A percentile compares a stretch with the other conserved stretches of the same genome.
Conservation (phyloP, 2,888 invertebrate species). For the Pocota personata region DNA sequence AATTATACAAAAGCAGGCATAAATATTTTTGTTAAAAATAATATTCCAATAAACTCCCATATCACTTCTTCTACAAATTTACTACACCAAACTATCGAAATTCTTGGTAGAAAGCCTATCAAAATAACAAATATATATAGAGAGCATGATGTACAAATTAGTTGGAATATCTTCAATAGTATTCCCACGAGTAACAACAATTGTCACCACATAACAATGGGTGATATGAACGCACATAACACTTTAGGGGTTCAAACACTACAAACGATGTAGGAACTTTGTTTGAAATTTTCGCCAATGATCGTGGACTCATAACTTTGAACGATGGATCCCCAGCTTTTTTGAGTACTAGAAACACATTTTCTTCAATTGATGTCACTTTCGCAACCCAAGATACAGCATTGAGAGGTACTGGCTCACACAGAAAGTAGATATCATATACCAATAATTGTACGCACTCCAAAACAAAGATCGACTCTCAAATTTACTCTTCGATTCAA, state of each 20-base stretch:
- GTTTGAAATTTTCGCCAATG: neutral
- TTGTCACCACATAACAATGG: neutral
- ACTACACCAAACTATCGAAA: slow-evolving; percentile 10
- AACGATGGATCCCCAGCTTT: slow-evolving; percentile 21
- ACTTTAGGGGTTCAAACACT: too few relatives aligned
- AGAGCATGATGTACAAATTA: neutral
- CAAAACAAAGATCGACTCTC: neutral
- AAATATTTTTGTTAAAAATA: slow-evolving; percentile 11
- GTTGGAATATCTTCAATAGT: neutral
- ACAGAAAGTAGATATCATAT: slow-evolving; percentile 9
- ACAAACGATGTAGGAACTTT: too few relatives aligned
- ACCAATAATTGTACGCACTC: neutral
- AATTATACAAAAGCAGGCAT: too few relatives aligned
- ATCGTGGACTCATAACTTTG: too few relatives aligned
- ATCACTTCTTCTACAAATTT: slow-evolving; percentile 8
- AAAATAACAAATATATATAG: too few relatives aligned
- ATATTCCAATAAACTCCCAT: too few relatives aligned
- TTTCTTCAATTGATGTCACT: slow-evolving; percentile 13
- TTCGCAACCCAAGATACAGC: neutral
- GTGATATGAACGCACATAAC: too few relatives aligned
- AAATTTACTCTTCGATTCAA: neutral
- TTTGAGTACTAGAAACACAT: slow-evolving; percentile 9
- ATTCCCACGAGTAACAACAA: neutral
- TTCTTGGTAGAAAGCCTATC: too few relatives aligned
- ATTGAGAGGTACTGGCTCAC: neutral